These are phyloP conservation scores for Maccullochella peelii DNA, from an alignment of 2,113 vertebrate species.

Conservation along the genomic window DNA sequence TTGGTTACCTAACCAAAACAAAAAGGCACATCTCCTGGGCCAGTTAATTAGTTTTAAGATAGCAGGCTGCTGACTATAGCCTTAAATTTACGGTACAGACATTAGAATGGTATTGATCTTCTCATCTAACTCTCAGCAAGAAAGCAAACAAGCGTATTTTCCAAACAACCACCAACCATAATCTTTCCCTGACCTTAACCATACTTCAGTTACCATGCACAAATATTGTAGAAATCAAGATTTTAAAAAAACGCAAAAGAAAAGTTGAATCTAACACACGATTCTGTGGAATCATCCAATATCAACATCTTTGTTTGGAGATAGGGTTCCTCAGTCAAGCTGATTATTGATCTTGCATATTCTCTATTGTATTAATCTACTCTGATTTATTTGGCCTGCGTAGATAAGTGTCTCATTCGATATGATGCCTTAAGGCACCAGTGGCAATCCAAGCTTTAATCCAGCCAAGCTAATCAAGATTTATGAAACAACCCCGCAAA, in stretches of 20 bases:
- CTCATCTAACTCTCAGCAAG: too few relatives aligned
- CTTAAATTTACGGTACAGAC: too few relatives aligned
- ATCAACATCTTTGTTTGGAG: background rate
- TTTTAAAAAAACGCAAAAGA: background rate
- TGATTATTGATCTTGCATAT: background rate
- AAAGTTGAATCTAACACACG: background rate
- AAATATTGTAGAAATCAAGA: background rate
- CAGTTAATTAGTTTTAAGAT: background rate
- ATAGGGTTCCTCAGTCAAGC: background rate
- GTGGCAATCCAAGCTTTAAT: slow-evolving; percentile 14
- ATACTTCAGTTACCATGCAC: background rate
- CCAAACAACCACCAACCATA: too few relatives aligned
- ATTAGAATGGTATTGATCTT: too few relatives aligned
- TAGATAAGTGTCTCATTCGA: background rate
- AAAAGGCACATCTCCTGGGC: background rate
- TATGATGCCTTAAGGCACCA: background rate
- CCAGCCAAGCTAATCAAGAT: slow-evolving; percentile 20
- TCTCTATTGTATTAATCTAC: background rate
- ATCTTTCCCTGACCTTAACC: background rate
- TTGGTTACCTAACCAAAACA: background rate
- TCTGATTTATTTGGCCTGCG: background rate
- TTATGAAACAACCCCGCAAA: slow-evolving; percentile 24
- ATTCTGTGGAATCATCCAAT: background rate
- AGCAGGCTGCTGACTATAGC: too few relatives aligned
- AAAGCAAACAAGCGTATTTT: too few relatives aligned